Conservation (phyloP, 2,888 invertebrate genomes). For the Chrysotoxum bicinctum region DNA sequence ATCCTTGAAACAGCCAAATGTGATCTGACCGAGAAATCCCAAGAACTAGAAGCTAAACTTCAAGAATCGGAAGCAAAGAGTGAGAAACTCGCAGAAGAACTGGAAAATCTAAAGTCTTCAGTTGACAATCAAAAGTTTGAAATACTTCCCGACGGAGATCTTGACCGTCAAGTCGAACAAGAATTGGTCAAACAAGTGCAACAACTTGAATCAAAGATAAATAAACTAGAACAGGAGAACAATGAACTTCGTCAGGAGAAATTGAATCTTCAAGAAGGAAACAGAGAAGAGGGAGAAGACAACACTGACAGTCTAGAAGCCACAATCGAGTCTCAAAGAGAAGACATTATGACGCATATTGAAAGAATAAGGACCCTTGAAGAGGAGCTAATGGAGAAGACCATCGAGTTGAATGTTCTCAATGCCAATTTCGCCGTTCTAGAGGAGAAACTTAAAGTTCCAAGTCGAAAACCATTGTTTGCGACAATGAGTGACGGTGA, state of each 20-base stretch:
- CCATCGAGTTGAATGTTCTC: conserved; percentile 82
- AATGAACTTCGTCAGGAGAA: conserved; percentile 32
- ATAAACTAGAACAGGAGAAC: conserved; percentile 74
- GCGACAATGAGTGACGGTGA: conserved; percentile 74
- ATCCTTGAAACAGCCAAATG: conserved; percentile 81
- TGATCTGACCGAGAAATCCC: conserved; percentile 81
- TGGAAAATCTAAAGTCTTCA: conserved; percentile 80
- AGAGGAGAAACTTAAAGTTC: conserved; percentile 79
- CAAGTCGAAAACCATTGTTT: conserved; percentile 78
- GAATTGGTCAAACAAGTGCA: conserved; percentile 78
- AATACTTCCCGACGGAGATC: conserved; percentile 36
- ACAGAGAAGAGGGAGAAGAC: conserved; percentile 81
- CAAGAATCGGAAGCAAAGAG: conserved; percentile 84
- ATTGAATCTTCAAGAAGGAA: conserved; percentile 74
- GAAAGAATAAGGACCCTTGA: conserved; percentile 83
- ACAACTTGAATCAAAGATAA: conserved; percentile 76
- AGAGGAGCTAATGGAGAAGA: conserved; percentile 83
- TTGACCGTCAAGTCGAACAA: conserved; percentile 39
- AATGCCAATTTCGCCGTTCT: conserved; percentile 81
- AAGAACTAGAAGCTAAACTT: conserved; percentile 82
- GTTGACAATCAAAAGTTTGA: conserved; percentile 43
- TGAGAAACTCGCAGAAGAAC: conserved; percentile 82
- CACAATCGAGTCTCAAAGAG: conserved; percentile 82
- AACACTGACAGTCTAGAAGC: conserved; percentile 81
- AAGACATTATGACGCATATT: conserved; percentile 83